Evolutionary conservation across 2,797 vertebrate species (phyloP).

Genomic region (Parauchenoglanis punctatus): DNA sequence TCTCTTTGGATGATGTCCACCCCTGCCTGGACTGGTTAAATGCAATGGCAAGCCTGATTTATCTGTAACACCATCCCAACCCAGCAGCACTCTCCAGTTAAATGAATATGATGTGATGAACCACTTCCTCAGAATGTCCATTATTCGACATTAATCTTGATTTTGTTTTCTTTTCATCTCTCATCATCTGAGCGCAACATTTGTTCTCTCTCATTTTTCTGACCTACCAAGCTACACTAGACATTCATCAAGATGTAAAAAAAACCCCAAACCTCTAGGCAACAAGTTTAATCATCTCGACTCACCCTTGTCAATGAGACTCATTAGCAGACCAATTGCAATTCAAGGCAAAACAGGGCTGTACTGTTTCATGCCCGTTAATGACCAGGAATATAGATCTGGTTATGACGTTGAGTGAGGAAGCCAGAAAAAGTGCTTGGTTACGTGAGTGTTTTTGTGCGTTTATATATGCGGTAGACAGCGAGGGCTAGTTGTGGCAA

Average conservation of each 20-base stretch:
- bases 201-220: not conserved
- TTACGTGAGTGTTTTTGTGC: not conserved
- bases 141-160: not conserved
- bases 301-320: not conserved
- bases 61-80: not conserved
- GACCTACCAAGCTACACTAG: not conserved
- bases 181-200: not conserved
- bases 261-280: not conserved
- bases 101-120: not conserved
- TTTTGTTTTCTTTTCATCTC: not conserved
- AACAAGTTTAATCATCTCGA: slow-evolving; percentile 3
- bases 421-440: not conserved
- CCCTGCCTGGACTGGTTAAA: not conserved
- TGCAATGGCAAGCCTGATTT: not conserved
- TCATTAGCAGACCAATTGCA: slow-evolving; percentile 9
- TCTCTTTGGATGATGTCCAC: not conserved
- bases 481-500: not conserved
- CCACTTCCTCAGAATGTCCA: not conserved
- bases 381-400: not conserved
- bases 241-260: not conserved
- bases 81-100: not conserved
- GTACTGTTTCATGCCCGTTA: not conserved
- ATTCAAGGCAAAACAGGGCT: slow-evolving; percentile 6
- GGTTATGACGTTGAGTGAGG: not conserved
- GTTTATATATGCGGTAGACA: not conserved